Evolutionary conservation across 1,140 invertebrate species (phyloP).

Genomic region (Leucophenga varia): DNA sequence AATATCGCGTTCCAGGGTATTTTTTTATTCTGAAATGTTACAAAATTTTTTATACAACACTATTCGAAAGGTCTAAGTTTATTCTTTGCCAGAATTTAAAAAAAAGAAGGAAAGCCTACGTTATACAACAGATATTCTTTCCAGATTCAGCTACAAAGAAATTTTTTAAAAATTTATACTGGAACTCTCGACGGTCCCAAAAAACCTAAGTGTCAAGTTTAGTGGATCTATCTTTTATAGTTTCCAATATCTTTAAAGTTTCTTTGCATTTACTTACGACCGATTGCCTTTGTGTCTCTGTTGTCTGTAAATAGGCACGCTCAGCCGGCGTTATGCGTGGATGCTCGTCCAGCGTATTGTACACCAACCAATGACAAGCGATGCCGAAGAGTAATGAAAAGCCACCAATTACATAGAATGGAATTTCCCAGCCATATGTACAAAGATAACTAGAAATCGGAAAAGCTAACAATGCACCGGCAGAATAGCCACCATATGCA

Average conservation of each 20-base stretch:
- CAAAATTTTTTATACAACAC: too few species aligned
- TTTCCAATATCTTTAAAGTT: neutral
- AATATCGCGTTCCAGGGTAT: constrained; percentile 37
- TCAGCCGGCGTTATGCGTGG: constrained; percentile 32
- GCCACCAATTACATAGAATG: constrained; percentile 39
- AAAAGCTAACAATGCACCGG: constrained; percentile 36
- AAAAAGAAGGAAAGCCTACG: too few species aligned
- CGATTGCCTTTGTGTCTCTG: neutral
- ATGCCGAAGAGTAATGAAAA: constrained; percentile 29
- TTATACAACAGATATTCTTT: too few species aligned
- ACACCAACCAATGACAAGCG: constrained; percentile 33
- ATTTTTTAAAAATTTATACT: too few species aligned
- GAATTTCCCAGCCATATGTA: constrained; percentile 30
- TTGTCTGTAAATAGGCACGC: constrained; percentile 24
- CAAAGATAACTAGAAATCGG: constrained; percentile 38
- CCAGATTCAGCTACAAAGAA: too few species aligned
- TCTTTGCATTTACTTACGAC: constrained; percentile 10
- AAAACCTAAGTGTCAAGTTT: neutral
- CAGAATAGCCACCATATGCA: constrained; percentile 38
- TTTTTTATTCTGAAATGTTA: constrained; percentile 7
- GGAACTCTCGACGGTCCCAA: too few species aligned
- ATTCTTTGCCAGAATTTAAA: too few species aligned
- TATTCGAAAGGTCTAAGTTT: too few species aligned
- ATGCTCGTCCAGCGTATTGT: constrained; percentile 38
- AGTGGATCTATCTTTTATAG: neutral